These are phyloP conservation scores for Mesocentrotus franciscanus DNA, from an alignment of 53 echinoderm and acorn worm species.

Conservation along the genomic window DNA sequence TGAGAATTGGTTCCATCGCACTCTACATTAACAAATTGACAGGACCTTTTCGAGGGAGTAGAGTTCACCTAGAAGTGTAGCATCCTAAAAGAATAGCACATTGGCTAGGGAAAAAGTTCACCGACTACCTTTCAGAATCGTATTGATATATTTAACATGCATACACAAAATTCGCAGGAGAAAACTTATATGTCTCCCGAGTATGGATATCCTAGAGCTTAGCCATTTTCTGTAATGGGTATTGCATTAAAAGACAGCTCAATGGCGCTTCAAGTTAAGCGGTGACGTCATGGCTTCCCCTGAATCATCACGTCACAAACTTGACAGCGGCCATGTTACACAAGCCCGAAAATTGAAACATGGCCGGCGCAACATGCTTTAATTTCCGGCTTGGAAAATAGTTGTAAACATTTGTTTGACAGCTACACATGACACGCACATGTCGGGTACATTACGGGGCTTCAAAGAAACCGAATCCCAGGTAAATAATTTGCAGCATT, in stretches of 20 bases:
- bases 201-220: not conserved
- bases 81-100: not conserved
- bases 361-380: slow-evolving; percentile 6
- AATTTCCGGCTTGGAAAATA: not conserved
- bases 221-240: not conserved
- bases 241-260: not conserved
- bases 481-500: slow-evolving; percentile 31
- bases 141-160: not conserved
- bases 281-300: not conserved
- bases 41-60: not conserved
- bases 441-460: not conserved
- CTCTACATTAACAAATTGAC: not conserved
- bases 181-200: not conserved
- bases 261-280: not conserved
- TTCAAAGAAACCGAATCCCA: slow-evolving; percentile 26
- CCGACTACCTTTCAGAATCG: not conserved
- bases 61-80: not conserved
- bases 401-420: not conserved
- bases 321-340: not conserved
- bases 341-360: not conserved
- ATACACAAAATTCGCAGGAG: not conserved
- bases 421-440: not conserved
- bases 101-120: not conserved
- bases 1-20: not conserved
- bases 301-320: not conserved